These are phyloP conservation scores for Rotaria macrura DNA, from an alignment of 2,888 invertebrate genomes.

Conservation along the genomic window DNA sequence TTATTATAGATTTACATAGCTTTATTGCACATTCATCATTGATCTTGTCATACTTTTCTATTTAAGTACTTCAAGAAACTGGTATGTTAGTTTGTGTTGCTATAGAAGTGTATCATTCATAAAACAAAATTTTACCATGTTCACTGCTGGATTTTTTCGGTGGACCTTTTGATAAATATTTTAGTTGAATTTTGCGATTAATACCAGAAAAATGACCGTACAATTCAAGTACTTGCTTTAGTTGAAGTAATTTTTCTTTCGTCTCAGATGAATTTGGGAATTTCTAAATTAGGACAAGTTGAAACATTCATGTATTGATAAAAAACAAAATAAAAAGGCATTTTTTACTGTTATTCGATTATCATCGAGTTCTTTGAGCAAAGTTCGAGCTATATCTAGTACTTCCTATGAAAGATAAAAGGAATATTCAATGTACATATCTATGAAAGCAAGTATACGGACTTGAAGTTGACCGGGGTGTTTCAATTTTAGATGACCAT, in stretches of 20 bases:
- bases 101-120: not conserved
- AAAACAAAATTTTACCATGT: conserved; percentile 23
- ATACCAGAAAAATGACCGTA: conserved; percentile 99
- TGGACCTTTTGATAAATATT: conserved; percentile 87
- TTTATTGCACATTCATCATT: too few relatives aligned
- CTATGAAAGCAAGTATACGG: not conserved
- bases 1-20: too few relatives aligned
- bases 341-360: conserved; percentile 15
- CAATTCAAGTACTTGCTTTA: conserved; percentile 98
- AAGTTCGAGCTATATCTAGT: conserved; percentile 80
- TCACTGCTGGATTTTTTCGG: conserved; percentile 58
- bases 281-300: not conserved
- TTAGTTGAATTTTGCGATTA: conserved; percentile 97
- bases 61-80: too few relatives aligned
- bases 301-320: not conserved
- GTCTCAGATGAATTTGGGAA: conserved; percentile 58
- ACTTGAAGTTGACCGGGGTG: conserved; percentile 81
- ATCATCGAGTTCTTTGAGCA: conserved; percentile 66
- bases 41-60: too few relatives aligned
- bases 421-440: too few relatives aligned
- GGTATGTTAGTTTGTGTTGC: too few relatives aligned
- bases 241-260: conserved; percentile 85
- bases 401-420: conserved; percentile 53
- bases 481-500: conserved; percentile 91
- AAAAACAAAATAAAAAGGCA: too few relatives aligned